phyloP scores from a whole-genome alignment of 2,797 vertebrate genomes.

The Tinamus major region DNA sequence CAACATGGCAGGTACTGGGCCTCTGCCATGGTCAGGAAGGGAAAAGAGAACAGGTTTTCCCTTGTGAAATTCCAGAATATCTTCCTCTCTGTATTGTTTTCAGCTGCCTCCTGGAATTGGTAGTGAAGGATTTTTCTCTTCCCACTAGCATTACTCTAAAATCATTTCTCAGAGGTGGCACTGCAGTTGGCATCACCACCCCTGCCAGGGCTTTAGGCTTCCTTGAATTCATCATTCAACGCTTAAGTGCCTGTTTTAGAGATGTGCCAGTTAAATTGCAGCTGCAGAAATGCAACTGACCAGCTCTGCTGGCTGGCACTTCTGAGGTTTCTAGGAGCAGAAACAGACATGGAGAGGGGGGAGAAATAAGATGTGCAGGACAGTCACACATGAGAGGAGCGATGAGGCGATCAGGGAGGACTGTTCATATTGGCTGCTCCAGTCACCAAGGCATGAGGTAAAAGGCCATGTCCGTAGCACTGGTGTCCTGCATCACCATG shows the following conservation, averaged over 20 bases:
- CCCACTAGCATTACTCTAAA: neutral
- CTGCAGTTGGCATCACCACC: neutral
- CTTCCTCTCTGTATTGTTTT: neutral
- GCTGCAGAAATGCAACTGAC: neutral
- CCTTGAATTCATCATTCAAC: neutral
- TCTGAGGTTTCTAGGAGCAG: neutral
- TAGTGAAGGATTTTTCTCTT: neutral
- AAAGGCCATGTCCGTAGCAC: accelerated
- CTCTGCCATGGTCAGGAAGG: neutral
- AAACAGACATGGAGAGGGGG: neutral
- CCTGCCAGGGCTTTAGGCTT: neutral
- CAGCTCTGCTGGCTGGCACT: neutral
- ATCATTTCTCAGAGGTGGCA: neutral
- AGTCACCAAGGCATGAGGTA: neutral
- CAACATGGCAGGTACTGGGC: neutral
- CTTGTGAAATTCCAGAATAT: neutral
- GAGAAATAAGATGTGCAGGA: neutral
- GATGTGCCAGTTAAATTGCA: neutral
- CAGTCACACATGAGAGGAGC: neutral
- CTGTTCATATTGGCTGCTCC: neutral
- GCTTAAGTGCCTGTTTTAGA: neutral
- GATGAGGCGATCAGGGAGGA: neutral
- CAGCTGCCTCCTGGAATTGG: neutral
- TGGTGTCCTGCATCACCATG: neutral
- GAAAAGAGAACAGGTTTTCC: neutral